Base-by-base conservation (phyloP, 2,113 vertebrate genomes). In the Rhineura floridana region DNA sequence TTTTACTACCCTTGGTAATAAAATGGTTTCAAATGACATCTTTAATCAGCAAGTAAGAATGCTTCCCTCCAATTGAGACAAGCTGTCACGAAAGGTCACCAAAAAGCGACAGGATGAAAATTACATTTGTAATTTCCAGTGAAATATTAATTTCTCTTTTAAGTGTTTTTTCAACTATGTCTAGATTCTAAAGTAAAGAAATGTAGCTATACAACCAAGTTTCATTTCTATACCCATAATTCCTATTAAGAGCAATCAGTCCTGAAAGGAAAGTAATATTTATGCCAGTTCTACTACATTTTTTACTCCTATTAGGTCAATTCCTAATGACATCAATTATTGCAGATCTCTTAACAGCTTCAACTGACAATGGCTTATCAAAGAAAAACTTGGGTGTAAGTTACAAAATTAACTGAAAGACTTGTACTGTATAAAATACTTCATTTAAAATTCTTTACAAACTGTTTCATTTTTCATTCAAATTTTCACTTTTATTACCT, bases 21-120 rank as follows among this genome's bases (percentile, higher is more conserved):
- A 98, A 98, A 98, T 98, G 98, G 97, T 98, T 98, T 98, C 97
- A 98, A 96, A 97, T 97, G 98, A 98, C 98, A 98, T 96, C 97
- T 98, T 97, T 97, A 97, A 98, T 98, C 97, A 98, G 97, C 95
- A 96, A 96, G 95, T 95, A 97, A 98, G 96, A 97, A 98, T 93
- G 94, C 96, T 96, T 95, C 96, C 96, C 95, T 97, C 94, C 96
- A 96, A 97, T 97, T 97, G 95, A 97, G 98, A 98, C 97, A 97
- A 97, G 96, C 98, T 98, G 98, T 98, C 98, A 98, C 95, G 96
- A 95, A 97, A 97, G 97, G 98, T 98, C 97, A 97, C 97, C 95
- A 97, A 98, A 97, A 97, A 97, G 96, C 97, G 98, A 97, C 97
- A 97, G 97, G 96, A 97, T 96, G 95, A 93, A 98, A 98, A 98